Base-by-base conservation (phyloP, 2,113 vertebrate species). In the Callipepla californica region DNA sequence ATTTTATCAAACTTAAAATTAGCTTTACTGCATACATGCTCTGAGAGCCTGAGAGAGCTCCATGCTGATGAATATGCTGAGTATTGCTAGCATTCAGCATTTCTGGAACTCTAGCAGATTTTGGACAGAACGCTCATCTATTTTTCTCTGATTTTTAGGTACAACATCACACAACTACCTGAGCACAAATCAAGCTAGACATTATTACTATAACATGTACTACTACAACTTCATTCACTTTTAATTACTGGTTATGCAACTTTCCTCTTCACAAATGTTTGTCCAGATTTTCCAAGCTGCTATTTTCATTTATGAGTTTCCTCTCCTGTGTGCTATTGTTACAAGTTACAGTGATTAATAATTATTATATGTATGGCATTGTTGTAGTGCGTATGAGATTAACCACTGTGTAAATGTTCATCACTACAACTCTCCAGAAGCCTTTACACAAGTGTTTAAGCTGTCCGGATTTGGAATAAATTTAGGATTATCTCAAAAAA, bases 141-240 rank as follows among this genome's bases (percentile, higher is more conserved):
- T 38, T 93, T 82, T 72, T 69, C 14, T 82, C 83, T 57, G 51
- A 18, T n/a, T 91, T 95, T 91, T 80, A 92, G 84, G n/a, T 70
- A 34, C 16, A 69, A 21, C 9, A 13, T 20, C 67, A 44, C 72
- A 79, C 68, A 48, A 68, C 70, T 86, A 75, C 44, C 20, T 80
- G 65, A 95, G 38, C 73, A 65, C 36, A 79, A 81, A 42, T 89
- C 51, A 76, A 86, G 73, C 28, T 13, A 90, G 51, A 55, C 21
- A 19, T 81, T 69, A 28, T 66, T 81, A 53, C 59, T 61, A n/a
- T 23, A 38, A 25, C 26, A 85, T 1, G 13, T 62, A 7, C 45
- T 61, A 61, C 34, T 25, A 61, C 23, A 83, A 7, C 40, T 69
- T 16, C 11, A 63, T 66, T 38, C 14, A 17, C 51, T 86, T 25